Percentiles rank a stretch among this genome's conserved stretches.
These are phyloP conservation scores for Cuculus canorus DNA, from an alignment of 2,797 vertebrate genomes.

Conservation along the genomic window DNA sequence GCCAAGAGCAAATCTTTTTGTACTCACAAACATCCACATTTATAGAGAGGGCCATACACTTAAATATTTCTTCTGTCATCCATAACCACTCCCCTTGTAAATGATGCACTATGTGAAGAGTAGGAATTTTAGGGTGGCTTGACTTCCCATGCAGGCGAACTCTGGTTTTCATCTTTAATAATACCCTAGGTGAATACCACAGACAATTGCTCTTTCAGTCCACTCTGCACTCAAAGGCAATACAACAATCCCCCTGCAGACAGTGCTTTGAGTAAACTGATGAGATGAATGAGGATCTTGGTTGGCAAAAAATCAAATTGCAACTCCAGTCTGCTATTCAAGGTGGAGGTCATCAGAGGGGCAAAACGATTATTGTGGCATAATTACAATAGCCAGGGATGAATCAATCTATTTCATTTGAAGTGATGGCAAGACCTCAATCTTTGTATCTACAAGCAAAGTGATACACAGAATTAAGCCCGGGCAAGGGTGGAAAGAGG, in stretches of 20 bases:
- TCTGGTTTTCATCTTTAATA: background rate
- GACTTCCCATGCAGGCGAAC: background rate
- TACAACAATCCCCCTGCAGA: background rate
- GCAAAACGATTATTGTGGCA: conserved; percentile 8
- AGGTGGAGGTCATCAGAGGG: background rate
- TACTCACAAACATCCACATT: background rate
- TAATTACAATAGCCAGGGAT: background rate
- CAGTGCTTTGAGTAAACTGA: background rate
- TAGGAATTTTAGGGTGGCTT: background rate
- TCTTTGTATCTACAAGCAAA: conserved; percentile 25
- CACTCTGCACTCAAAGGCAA: background rate
- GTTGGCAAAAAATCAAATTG: conserved; percentile 20
- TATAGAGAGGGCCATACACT: background rate
- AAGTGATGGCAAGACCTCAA: background rate
- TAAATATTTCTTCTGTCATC: background rate
- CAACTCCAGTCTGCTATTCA: background rate
- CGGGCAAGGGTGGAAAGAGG: background rate
- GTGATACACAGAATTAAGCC: background rate
- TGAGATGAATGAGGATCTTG: background rate
- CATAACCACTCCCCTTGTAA: background rate
- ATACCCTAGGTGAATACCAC: background rate
- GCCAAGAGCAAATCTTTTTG: background rate
- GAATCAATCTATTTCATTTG: conserved; percentile 19
- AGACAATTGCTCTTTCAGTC: background rate
- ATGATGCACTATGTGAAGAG: background rate